These are phyloP conservation scores for Dioctria linearis DNA, from an alignment of 2,888 invertebrate species.

Conservation along the genomic window DNA sequence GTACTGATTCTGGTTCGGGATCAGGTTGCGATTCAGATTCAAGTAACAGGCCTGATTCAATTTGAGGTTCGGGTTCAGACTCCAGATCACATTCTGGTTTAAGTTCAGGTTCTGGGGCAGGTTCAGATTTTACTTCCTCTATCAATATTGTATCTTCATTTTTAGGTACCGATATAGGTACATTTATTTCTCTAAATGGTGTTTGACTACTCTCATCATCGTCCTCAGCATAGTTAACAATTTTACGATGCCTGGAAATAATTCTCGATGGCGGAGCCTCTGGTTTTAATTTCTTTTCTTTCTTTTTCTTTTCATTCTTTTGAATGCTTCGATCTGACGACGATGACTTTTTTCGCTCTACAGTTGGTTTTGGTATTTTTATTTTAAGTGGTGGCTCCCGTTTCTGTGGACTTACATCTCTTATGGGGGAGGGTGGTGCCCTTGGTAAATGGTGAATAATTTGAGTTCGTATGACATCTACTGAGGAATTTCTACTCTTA, in stretches of 20 bases:
- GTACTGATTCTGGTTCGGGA: slow-evolving; percentile 19
- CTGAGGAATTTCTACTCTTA: slow-evolving; percentile 83
- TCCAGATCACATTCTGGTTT: slow-evolving; percentile 49
- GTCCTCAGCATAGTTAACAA: slow-evolving; percentile 78
- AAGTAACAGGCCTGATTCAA: background rate
- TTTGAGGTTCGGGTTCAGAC: slow-evolving; percentile 51
- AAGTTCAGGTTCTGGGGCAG: slow-evolving; percentile 14
- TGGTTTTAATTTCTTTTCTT: slow-evolving; percentile 68
- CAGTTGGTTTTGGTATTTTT: slow-evolving; percentile 67
- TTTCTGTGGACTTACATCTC: slow-evolving; percentile 58
- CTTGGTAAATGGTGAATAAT: slow-evolving; percentile 68
- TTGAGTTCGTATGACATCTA: slow-evolving; percentile 67
- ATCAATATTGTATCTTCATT: slow-evolving; percentile 5
- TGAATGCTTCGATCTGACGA: slow-evolving; percentile 58
- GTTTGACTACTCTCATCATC: slow-evolving; percentile 69
- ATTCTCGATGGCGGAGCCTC: slow-evolving; percentile 68
- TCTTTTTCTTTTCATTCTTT: slow-evolving; percentile 69
- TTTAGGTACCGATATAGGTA: slow-evolving; percentile 72
- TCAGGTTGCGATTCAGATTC: background rate
- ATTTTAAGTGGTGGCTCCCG: slow-evolving; percentile 63
- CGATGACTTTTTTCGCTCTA: slow-evolving; percentile 67
- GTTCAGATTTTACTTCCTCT: slow-evolving; percentile 23
- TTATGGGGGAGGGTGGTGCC: slow-evolving; percentile 66
- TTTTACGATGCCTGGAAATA: slow-evolving; percentile 74
- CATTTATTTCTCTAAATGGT: slow-evolving; percentile 67